Conservation (phyloP, 2,797 vertebrate species). For the Moxostoma hubbsi region DNA sequence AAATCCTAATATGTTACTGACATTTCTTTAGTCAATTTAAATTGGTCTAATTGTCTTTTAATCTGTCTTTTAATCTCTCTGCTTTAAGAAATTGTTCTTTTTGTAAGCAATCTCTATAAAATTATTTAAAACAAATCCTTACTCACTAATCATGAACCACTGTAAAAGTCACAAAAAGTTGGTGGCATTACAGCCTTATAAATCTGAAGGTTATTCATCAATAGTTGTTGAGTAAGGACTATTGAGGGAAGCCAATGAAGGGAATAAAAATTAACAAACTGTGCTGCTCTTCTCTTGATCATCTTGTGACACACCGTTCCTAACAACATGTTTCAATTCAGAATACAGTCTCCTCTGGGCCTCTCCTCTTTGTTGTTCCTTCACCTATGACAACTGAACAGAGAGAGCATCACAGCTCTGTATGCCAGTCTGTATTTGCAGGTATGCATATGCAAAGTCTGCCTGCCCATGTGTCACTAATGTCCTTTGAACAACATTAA, state of each 20-base stretch:
- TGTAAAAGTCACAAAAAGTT: background rate
- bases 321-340: constrained; percentile 51
- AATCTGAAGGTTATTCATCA: constrained; percentile 15
- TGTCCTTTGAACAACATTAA: constrained; percentile 60
- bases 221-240: constrained; percentile 3
- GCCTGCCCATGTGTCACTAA: constrained; percentile 59
- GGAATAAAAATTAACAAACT: constrained; percentile 34
- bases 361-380: constrained; percentile 28
- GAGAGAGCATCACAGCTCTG: constrained; percentile 29
- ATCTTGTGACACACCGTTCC: constrained; percentile 48
- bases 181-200: background rate
- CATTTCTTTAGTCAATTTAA: no score
- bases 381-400: constrained; percentile 44
- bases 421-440: constrained; percentile 32
- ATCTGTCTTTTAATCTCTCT: no score
- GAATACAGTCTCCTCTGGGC: constrained; percentile 46
- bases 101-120: no score
- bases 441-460: constrained; percentile 62
- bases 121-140: no score
- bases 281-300: constrained; percentile 38
- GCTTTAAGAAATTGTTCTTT: no score
- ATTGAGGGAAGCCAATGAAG: constrained; percentile 20
- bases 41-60: no score
- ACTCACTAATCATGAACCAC: no score
- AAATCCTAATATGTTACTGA: no score